Base-by-base conservation (phyloP, 2,797 vertebrate genomes). In the Valencia hispanica region DNA sequence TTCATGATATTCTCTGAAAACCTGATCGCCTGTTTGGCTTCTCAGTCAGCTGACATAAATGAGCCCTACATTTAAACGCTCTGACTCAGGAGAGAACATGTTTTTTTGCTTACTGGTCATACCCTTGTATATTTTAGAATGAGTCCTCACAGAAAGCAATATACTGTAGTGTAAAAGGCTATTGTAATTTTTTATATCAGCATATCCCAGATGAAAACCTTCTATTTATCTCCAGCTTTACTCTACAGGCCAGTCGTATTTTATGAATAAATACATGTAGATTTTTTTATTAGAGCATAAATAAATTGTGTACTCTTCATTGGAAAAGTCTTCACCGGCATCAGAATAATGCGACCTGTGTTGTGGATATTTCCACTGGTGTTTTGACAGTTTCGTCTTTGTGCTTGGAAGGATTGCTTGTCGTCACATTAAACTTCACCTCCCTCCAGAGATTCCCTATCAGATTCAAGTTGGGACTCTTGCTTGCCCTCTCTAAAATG, bases 11-110 rank as follows among this genome's bases (percentile, higher is more conserved):
- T 53, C 39, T 57, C 30, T 66, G 41, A 27, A 2, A 83, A 79
- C 34, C 78, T 1, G 36, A 82, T 65, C 75, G 70, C 48, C 18
- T 73, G 50, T 79, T 84, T 68, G 80, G 68, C 80, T 78, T 83
- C 82, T 45, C 4, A 39, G 72, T 76, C 73, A 74, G 61, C 72
- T 81, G 68, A 77, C 69, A 32, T 59, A 22, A 22, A 22, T 18
- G 17, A 41, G 34, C 17, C 12, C 5, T 8, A 30, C 25, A 41
- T 20, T 5, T 18, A 34, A 22, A 17, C 36, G 25, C n/a, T 51
- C 27, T 47, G 32, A 34, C 45, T 50, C 5, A 68, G 34, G 50
- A 66, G 22, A 7, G 39, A 61, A 25, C 14, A 43, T 65, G 3
- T 68, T 68, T 41, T 2, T 15, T 5, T 7, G 27, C 22, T n/a